These are phyloP conservation scores for Aphelenchoides fujianensis DNA, from an alignment of 1,140 invertebrate species.

Conservation along the genomic window DNA sequence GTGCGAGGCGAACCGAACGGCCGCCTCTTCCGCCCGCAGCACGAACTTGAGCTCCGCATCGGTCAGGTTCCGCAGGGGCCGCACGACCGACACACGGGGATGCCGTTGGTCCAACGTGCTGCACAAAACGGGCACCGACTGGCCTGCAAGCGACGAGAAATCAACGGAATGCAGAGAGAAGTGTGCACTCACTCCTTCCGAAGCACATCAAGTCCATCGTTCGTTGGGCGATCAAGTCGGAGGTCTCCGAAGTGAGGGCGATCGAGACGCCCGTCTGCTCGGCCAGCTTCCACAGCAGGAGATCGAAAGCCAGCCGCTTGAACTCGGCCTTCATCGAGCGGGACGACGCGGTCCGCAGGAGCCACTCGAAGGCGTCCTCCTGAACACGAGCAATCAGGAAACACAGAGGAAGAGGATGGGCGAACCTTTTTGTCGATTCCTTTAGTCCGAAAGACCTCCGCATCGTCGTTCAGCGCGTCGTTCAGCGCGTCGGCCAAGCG, in stretches of 20 bases:
- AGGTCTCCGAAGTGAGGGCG: background rate
- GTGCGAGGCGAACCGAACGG: background rate
- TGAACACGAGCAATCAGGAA: background rate
- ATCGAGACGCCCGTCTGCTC: background rate
- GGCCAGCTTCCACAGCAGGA: slow-evolving; percentile 4
- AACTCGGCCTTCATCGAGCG: background rate
- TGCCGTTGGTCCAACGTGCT: background rate
- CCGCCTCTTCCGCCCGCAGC: background rate
- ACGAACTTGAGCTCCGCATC: background rate
- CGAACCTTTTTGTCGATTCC: background rate
- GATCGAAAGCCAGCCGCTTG: background rate
- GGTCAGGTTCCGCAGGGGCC: background rate
- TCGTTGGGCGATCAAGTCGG: background rate
- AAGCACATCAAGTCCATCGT: background rate
- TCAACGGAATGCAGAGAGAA: background rate
- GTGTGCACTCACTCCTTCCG: slow-evolving; percentile 2
- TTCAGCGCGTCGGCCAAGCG: background rate
- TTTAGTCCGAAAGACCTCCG: too few species aligned
- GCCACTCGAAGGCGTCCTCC: background rate
- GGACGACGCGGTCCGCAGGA: background rate
- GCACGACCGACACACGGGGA: background rate
- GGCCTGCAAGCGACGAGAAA: slow-evolving; percentile 4
- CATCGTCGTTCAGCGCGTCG: too few species aligned
- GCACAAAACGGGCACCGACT: background rate
- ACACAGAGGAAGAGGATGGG: background rate